Base-by-base conservation (phyloP, 2,113 vertebrate genomes). In the Varanus komodoensis region DNA sequence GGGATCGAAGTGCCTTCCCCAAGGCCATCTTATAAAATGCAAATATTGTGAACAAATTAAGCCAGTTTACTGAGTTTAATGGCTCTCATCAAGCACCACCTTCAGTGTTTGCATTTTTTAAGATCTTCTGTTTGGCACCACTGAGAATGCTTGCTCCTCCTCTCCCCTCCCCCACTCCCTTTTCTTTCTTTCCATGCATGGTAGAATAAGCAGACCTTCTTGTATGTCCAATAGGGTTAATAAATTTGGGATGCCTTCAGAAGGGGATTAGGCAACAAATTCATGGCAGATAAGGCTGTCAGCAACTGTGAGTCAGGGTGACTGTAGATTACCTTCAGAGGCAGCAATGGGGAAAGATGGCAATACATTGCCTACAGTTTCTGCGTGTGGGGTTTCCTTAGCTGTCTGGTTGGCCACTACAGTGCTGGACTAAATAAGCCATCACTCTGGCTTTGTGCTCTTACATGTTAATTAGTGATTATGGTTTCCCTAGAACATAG, bases 121-220 rank as follows among this genome's bases (percentile, higher is more conserved):
- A 21, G 61, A 64, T 64, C 21, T 64, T 64, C 19, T 19, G 1
- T 4, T 64, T 64, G 15, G 61, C 61, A 61, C 61, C 15, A 19
- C 61, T 64, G 61, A 64, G 15, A 64, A 21, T 19, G 2, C 11
- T 19, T 64, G 1, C 11, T 19, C 11, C 11, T 64, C 11, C 11
- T 19, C 3, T 19, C 54, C 11, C 54, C 54, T 54, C 54, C 54
- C 11, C 54, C 54, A 8, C 54, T 12, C 11, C 54, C 54, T 54
- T 19, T 19, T 64, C 11, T 19, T 19, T 64, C 61, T 64, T 64
- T 64, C 61, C 11, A 11, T 88, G 87, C 95, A 91, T 93, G 93
- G 94, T 93, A 91, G 95, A 93, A 93, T 93, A 96, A 94, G 61
- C 57, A 61, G 57, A 3, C 57, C 12, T 57, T 57, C 69, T 73